Evolutionary conservation across 2,113 vertebrate species (phyloP).

Genomic region (Trogon melanurus): DNA sequence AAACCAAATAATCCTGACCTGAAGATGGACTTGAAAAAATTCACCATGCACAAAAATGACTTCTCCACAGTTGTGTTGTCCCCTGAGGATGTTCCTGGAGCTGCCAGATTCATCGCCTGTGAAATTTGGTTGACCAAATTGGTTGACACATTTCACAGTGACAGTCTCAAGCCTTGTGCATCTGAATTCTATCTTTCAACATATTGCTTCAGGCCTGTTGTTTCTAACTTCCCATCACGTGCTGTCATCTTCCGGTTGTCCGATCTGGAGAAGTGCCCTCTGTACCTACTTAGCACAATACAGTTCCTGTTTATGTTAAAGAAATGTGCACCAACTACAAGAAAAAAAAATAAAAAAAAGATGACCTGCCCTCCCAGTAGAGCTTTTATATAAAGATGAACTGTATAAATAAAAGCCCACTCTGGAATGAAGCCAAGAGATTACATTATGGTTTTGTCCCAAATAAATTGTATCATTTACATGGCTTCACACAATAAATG

Average conservation of each 20-base stretch:
- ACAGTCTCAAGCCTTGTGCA: background rate
- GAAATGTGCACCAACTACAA: background rate
- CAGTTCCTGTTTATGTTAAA: background rate
- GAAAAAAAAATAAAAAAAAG: background rate
- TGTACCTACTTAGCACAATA: background rate
- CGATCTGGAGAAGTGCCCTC: background rate
- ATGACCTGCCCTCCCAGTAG: background rate
- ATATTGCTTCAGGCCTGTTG: background rate
- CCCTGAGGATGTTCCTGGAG: background rate
- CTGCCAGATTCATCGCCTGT: background rate
- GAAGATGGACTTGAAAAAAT: background rate
- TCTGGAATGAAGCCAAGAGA: background rate
- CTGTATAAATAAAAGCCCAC: background rate
- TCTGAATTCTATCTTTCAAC: conserved; percentile 20
- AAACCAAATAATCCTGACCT: background rate
- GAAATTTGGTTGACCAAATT: conserved; percentile 32
- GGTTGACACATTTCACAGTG: background rate
- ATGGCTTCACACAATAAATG: background rate
- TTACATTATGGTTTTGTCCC: background rate
- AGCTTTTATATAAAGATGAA: background rate
- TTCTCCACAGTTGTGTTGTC: background rate
- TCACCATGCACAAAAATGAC: background rate
- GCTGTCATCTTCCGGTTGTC: conserved; percentile 26
- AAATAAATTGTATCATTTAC: background rate
- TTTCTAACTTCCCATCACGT: conserved; percentile 14